These are phyloP conservation scores for Tragulus kanchil DNA, from an alignment of 2,113 vertebrate genomes.

Conservation along the genomic window DNA sequence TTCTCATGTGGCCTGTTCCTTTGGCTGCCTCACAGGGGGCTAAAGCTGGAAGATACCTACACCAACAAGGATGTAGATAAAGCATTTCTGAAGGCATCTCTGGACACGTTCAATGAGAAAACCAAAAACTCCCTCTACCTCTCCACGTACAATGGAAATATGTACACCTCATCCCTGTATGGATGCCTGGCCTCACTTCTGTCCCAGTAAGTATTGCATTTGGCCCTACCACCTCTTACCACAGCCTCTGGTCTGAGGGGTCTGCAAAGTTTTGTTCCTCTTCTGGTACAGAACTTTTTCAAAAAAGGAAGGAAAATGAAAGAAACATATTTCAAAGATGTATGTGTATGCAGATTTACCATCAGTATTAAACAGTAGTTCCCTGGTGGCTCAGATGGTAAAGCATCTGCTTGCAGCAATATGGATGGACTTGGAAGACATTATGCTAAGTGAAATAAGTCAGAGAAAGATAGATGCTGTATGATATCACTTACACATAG, in stretches of 20 bases:
- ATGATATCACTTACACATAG: too few relatives aligned
- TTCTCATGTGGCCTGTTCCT: not conserved
- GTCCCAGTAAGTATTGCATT: conserved; percentile 84
- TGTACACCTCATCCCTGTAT: conserved; percentile 89
- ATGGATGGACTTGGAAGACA: too few relatives aligned
- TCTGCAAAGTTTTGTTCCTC: not conserved
- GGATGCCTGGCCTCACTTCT: conserved; percentile 90
- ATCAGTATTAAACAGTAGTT: not conserved
- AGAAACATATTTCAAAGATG: not conserved
- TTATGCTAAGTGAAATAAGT: too few relatives aligned
- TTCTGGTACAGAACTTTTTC: not conserved
- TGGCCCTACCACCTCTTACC: accelerated
- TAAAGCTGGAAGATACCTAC: conserved; percentile 89
- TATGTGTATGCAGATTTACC: not conserved
- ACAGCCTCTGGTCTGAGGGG: not conserved
- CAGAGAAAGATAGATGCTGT: too few relatives aligned
- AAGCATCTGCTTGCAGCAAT: not conserved
- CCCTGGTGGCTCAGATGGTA: not conserved
- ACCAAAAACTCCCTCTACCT: conserved; percentile 88
- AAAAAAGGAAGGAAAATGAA: not conserved
- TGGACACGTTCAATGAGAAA: conserved; percentile 88
- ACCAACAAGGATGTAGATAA: conserved; percentile 88
- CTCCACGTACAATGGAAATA: conserved; percentile 88
- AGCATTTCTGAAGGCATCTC: conserved; percentile 85
- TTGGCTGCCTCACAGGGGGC: conserved; percentile 68